Evolutionary conservation across 2,797 vertebrate species (phyloP).

Genomic region (Acipenser ruthenus): DNA sequence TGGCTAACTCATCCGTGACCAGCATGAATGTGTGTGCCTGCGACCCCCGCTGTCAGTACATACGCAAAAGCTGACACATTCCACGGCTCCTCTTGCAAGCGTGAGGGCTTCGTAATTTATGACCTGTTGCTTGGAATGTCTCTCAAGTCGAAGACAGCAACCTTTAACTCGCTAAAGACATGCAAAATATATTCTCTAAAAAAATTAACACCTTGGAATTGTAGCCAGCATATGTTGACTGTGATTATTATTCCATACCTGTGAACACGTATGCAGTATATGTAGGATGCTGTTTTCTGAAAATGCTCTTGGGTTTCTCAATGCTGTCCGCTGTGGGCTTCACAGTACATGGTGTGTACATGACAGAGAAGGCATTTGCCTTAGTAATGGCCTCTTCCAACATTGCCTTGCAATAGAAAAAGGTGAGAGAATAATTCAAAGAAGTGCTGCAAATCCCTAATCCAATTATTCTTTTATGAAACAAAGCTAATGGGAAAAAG

Average conservation of each 20-base stretch:
- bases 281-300: constrained; percentile 44
- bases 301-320: constrained; percentile 44
- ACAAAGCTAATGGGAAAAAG: background rate
- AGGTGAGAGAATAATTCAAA: background rate
- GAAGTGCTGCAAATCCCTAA: background rate
- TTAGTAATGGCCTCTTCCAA: constrained; percentile 48
- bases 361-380: constrained; percentile 45
- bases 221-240: background rate
- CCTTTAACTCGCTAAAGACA: background rate
- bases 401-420: constrained; percentile 45
- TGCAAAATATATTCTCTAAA: constrained; percentile 11
- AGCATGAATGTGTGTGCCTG: background rate
- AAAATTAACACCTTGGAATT: constrained; percentile 16
- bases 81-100: constrained; percentile 6
- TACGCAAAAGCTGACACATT: background rate
- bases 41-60: background rate
- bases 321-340: constrained; percentile 39
- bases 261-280: constrained; percentile 49
- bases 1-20: background rate
- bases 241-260: constrained; percentile 40
- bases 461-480: background rate
- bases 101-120: constrained; percentile 21
- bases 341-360: constrained; percentile 51
- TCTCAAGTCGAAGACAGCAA: background rate
- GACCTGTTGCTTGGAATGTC: constrained; percentile 7